These are phyloP conservation scores for Cottoperca gobio DNA, from an alignment of 2,797 vertebrate genomes.

Conservation along the genomic window DNA sequence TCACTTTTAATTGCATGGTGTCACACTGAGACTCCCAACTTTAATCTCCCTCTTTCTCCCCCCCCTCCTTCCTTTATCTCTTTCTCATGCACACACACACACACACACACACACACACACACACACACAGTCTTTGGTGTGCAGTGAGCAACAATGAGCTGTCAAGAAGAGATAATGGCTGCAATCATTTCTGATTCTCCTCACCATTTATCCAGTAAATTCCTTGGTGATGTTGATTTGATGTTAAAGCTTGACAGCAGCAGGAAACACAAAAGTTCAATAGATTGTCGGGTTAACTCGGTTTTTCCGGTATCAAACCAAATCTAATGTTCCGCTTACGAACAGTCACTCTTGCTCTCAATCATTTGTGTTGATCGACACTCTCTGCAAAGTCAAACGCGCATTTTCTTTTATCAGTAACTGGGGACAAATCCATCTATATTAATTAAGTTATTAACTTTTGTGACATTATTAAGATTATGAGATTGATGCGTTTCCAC, in stretches of 20 bases:
- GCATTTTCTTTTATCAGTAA: neutral
- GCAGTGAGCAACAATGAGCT: conserved; percentile 58
- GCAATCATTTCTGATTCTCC: conserved; percentile 51
- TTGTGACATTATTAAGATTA: neutral
- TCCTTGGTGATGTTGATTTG: conserved; percentile 43
- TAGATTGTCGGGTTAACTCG: conserved; percentile 28
- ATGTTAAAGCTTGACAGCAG: conserved; percentile 43
- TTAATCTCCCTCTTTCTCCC: conserved; percentile 19
- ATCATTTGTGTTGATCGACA: neutral
- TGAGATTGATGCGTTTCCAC: conserved; percentile 42
- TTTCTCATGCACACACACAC: neutral
- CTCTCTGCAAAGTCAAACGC: neutral
- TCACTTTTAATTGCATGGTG: conserved; percentile 63
- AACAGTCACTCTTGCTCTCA: conserved; percentile 1
- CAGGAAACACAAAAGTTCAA: conserved; percentile 44
- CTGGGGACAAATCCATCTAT: neutral
- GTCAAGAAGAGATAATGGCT: conserved; percentile 56
- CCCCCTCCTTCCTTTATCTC: neutral
- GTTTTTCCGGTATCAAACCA: conserved; percentile 24
- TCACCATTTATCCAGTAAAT: conserved; percentile 28
- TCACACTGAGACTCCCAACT: conserved; percentile 48
- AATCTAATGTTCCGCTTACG: conserved; percentile 28
- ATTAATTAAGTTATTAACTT: conserved; percentile 34
- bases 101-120: neutral
- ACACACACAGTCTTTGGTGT: conserved; percentile 16